Percentiles rank a stretch among this genome's conserved stretches.
Evolutionary conservation across 2,888 invertebrate genomes (phyloP).

Genomic region (Clitarchus hookeri): DNA sequence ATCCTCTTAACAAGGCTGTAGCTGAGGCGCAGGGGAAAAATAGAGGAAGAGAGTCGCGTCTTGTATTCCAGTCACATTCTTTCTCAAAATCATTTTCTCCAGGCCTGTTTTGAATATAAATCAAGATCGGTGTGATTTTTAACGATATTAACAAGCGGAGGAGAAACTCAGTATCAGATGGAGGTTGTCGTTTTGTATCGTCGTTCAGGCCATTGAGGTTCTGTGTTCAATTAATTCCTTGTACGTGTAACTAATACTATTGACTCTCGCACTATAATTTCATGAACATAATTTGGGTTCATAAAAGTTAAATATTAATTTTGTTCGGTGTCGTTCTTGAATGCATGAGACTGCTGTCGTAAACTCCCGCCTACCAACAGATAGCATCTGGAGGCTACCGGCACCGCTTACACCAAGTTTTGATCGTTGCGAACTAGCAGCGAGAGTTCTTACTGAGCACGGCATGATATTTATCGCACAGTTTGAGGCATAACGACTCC

Average conservation of each 20-base stretch:
- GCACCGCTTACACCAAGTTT: conserved; percentile 18
- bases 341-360: background rate
- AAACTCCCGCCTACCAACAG: background rate
- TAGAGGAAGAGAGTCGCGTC: background rate
- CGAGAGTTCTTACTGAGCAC: no score
- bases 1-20: conserved; percentile 18
- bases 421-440: background rate
- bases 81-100: conserved; percentile 18
- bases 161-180: background rate
- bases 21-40: background rate
- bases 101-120: conserved; percentile 23
- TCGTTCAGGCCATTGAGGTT: background rate
- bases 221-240: conserved; percentile 17
- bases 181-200: background rate
- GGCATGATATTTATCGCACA: no score
- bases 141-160: background rate
- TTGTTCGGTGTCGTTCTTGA: conserved; percentile 3
- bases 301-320: conserved; percentile 28
- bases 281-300: conserved; percentile 22
- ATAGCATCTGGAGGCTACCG: conserved; percentile 16
- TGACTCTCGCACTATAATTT: conserved; percentile 22
- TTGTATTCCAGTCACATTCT: conserved; percentile 23
- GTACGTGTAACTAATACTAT: conserved; percentile 21
- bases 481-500: no score
- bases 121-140: conserved; percentile 12